phyloP scores from a whole-genome alignment of 2,113 vertebrate species.

The Coptodon rendalli region DNA sequence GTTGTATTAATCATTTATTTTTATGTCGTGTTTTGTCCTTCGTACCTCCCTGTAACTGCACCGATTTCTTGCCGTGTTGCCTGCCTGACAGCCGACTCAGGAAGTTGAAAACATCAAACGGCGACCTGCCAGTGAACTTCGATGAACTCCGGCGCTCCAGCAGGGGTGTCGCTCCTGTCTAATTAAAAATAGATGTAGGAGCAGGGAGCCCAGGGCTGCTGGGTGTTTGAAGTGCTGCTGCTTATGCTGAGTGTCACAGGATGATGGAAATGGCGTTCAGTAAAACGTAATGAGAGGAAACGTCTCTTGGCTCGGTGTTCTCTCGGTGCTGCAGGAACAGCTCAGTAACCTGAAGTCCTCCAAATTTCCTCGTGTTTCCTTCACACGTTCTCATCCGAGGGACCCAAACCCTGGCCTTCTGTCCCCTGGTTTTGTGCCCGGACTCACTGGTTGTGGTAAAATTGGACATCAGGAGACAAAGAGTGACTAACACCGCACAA shows the following conservation, averaged over 20 bases:
- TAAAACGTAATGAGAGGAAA: background rate
- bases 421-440: background rate
- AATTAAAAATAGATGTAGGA: conserved; percentile 2
- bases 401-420: background rate
- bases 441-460: background rate
- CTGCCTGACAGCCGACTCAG: background rate
- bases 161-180: background rate
- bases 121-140: background rate
- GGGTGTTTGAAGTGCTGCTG: conserved; percentile 12
- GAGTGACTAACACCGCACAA: background rate
- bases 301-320: background rate
- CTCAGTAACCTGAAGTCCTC: background rate
- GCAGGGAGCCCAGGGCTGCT: background rate
- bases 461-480: background rate
- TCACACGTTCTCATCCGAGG: background rate
- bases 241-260: background rate
- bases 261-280: background rate
- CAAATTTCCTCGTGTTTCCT: background rate
- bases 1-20: background rate
- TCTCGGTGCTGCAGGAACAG: background rate
- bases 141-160: background rate
- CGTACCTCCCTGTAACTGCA: background rate
- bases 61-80: background rate
- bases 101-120: background rate
- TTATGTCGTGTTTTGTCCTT: background rate